These are phyloP conservation scores for Enteromius anoplus DNA, from an alignment of 2,797 vertebrate genomes.

Conservation along the genomic window DNA sequence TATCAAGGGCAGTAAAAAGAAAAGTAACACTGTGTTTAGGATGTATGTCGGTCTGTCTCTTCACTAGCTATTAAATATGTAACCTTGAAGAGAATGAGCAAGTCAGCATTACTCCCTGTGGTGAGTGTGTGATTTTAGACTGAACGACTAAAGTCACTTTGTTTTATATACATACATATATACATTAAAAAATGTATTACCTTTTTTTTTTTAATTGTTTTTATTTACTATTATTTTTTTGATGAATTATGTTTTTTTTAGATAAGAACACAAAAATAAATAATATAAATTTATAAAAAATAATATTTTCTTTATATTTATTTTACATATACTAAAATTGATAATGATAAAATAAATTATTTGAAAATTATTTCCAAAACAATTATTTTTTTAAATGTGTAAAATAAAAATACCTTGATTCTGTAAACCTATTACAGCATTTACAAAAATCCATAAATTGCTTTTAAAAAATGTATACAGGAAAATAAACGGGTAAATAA, in stretches of 20 bases:
- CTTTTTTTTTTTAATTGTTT: too few relatives aligned
- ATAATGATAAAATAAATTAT: too few relatives aligned
- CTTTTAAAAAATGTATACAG: not conserved
- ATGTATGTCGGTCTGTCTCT: not conserved
- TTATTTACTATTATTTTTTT: too few relatives aligned
- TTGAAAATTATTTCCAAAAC: too few relatives aligned
- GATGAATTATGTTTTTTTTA: too few relatives aligned
- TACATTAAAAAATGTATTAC: too few relatives aligned
- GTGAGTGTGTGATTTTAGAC: slow-evolving; percentile 8
- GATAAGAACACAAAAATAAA: too few relatives aligned
- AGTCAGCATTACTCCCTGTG: slow-evolving; percentile 37
- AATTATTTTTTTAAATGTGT: too few relatives aligned
- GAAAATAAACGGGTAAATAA: not conserved
- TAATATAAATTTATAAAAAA: too few relatives aligned
- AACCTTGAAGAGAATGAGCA: slow-evolving; percentile 25
- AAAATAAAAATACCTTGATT: not conserved
- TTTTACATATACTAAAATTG: not conserved
- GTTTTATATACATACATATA: not conserved
- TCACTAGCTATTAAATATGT: not conserved
- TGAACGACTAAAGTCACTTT: not conserved
- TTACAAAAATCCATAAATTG: not conserved
- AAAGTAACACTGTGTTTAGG: slow-evolving; percentile 1
- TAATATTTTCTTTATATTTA: not conserved
- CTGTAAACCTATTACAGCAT: not conserved
- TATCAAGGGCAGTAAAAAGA: slow-evolving; percentile 21